Conservation (phyloP, 2,797 vertebrate species). For the Thamnophis elegans region DNA sequence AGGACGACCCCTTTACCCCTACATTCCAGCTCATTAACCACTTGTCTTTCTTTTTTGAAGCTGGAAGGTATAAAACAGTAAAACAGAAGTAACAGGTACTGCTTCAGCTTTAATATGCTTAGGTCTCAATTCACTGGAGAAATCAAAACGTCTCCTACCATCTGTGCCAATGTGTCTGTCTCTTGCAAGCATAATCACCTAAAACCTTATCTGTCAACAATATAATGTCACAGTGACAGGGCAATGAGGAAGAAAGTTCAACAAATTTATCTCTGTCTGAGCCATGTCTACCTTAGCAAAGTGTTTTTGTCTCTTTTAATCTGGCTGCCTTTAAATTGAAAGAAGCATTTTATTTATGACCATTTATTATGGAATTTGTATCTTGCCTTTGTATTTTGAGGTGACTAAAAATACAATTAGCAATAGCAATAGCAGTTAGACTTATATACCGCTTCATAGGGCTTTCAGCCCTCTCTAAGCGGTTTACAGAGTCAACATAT, state of each 20-base stretch:
- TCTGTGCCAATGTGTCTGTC: constrained; percentile 34
- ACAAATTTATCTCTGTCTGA: constrained; percentile 29
- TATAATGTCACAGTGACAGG: constrained; percentile 32
- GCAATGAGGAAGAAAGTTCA: constrained; percentile 34
- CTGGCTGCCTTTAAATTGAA: constrained; percentile 14
- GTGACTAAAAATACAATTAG: not conserved
- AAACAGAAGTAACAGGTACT: not conserved
- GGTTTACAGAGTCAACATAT: too few species aligned
- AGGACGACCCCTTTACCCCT: not conserved
- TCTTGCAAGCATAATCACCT: constrained; percentile 16
- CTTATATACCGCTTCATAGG: too few species aligned
- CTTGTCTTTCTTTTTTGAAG: constrained; percentile 8
- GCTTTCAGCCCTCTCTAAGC: too few species aligned
- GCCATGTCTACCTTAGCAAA: not conserved
- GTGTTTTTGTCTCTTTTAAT: not conserved
- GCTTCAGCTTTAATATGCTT: not conserved
- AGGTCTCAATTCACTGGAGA: constrained; percentile 37
- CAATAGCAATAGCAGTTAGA: too few species aligned
- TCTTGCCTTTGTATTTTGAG: not conserved
- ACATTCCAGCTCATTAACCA: constrained; percentile 25
- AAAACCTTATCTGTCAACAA: constrained; percentile 33
- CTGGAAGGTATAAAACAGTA: constrained; percentile 14
- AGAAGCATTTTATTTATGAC: not conserved
- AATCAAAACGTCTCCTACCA: constrained; percentile 38
- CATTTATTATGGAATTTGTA: not conserved